Evolutionary conservation across 1,140 invertebrate genomes (phyloP).

Genomic region (Nasonia vitripennis): DNA sequence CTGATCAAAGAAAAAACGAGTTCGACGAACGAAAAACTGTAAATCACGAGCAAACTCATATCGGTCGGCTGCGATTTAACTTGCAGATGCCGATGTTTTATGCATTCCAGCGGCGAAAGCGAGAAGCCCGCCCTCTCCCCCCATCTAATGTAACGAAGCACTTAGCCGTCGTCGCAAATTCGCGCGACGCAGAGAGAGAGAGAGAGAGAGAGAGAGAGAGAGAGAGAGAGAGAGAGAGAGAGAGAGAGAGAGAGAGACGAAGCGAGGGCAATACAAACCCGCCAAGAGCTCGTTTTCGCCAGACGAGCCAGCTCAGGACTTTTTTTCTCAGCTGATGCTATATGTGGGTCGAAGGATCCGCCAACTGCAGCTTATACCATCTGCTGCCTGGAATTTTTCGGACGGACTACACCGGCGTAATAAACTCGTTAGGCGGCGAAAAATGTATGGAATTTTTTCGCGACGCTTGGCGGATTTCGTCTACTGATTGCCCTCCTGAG

Average conservation of each 20-base stretch:
- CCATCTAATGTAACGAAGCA: slow-evolving; percentile 19
- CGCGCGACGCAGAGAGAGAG: not conserved
- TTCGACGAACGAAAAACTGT: slow-evolving; percentile 2
- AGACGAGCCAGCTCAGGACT: too few relatives aligned
- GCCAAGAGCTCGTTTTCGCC: not conserved
- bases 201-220: not conserved
- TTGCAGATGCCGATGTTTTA: slow-evolving; percentile 28
- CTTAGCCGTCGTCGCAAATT: not conserved
- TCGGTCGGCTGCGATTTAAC: slow-evolving; percentile 13
- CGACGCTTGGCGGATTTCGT: too few relatives aligned
- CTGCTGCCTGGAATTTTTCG: too few relatives aligned
- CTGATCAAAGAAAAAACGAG: not conserved
- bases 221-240: not conserved
- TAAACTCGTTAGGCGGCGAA: too few relatives aligned
- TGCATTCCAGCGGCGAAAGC: not conserved
- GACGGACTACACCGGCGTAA: too few relatives aligned
- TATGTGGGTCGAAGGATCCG: too few relatives aligned
- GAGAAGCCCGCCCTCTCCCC: not conserved
- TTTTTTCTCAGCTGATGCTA: too few relatives aligned
- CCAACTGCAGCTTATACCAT: too few relatives aligned
- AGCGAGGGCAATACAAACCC: not conserved
- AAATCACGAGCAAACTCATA: slow-evolving; percentile 21
- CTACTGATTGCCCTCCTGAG: too few relatives aligned
- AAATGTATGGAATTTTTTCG: too few relatives aligned
- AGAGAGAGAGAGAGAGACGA: not conserved